A percentile compares a stretch with the other conserved stretches of the same genome.
Conservation (phyloP, 1,140 invertebrate genomes). For the Bursaphelenchus mucronatus region DNA sequence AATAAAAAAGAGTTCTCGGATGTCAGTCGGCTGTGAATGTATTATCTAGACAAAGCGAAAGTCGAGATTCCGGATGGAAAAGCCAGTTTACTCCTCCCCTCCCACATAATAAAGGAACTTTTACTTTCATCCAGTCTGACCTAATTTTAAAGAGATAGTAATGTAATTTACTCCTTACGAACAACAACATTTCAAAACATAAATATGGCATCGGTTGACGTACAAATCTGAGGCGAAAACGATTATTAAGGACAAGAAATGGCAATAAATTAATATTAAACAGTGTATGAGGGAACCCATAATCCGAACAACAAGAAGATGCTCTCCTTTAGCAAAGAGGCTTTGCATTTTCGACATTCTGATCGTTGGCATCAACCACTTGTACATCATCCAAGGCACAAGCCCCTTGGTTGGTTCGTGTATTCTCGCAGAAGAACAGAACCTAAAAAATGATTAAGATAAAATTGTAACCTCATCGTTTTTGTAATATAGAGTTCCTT, state of each 20-base stretch:
- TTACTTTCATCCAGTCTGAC: too few relatives aligned
- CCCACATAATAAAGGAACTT: background rate
- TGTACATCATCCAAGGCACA: constrained; percentile 59
- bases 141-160: constrained; percentile 10
- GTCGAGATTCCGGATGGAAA: too few relatives aligned
- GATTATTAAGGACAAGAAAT: background rate
- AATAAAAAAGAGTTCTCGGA: too few relatives aligned
- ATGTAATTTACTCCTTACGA: constrained; percentile 5
- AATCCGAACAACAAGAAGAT: background rate
- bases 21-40: too few relatives aligned
- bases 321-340: constrained; percentile 33
- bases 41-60: too few relatives aligned
- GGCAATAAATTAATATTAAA: constrained; percentile 17
- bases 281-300: background rate
- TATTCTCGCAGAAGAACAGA: constrained; percentile 60
- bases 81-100: too few relatives aligned
- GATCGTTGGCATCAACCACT: constrained; percentile 46
- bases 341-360: constrained; percentile 17
- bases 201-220: background rate
- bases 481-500: constrained; percentile 12
- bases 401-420: constrained; percentile 58
- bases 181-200: background rate
- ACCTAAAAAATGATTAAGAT: constrained; percentile 39
- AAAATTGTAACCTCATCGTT: constrained; percentile 7
- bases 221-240: background rate